Conservation (phyloP, 2,797 vertebrate species). For the Pelodytes ibericus region DNA sequence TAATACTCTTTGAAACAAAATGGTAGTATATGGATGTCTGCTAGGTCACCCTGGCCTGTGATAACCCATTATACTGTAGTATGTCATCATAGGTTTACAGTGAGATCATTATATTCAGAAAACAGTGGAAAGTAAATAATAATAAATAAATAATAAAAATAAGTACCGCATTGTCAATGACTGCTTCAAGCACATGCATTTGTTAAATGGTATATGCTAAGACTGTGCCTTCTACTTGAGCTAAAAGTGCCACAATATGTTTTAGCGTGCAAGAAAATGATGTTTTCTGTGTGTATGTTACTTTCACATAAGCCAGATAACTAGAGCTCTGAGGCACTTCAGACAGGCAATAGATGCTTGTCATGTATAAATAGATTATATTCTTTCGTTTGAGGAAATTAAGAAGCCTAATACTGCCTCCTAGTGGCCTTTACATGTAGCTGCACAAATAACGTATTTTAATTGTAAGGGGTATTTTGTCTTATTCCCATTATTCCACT, state of each 20-base stretch:
- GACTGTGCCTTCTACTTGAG: slow-evolving; percentile 7
- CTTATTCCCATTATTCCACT: neutral
- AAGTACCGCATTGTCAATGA: neutral
- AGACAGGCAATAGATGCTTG: slow-evolving; percentile 49
- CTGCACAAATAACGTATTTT: neutral
- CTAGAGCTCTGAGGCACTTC: slow-evolving; percentile 34
- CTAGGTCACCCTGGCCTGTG: too few relatives aligned
- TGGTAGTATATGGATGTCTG: too few relatives aligned
- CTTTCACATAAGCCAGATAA: slow-evolving; percentile 44
- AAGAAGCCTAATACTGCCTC: slow-evolving; percentile 40
- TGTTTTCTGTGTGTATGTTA: slow-evolving; percentile 32
- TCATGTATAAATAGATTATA: slow-evolving; percentile 25
- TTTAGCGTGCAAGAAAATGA: slow-evolving; percentile 36
- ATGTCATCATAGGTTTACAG: too few relatives aligned
- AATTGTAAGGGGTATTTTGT: neutral
- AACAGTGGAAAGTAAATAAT: too few relatives aligned
- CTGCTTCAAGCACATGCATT: neutral
- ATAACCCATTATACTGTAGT: too few relatives aligned
- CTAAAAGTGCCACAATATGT: slow-evolving; percentile 24
- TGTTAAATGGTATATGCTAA: slow-evolving; percentile 8
- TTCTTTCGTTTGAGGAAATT: neutral
- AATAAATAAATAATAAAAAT: too few relatives aligned
- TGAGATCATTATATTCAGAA: too few relatives aligned
- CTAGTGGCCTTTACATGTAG: slow-evolving; percentile 30
- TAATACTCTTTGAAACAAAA: too few relatives aligned